phyloP scores from a whole-genome alignment of 2,113 vertebrate species.

The Columbina picui region DNA sequence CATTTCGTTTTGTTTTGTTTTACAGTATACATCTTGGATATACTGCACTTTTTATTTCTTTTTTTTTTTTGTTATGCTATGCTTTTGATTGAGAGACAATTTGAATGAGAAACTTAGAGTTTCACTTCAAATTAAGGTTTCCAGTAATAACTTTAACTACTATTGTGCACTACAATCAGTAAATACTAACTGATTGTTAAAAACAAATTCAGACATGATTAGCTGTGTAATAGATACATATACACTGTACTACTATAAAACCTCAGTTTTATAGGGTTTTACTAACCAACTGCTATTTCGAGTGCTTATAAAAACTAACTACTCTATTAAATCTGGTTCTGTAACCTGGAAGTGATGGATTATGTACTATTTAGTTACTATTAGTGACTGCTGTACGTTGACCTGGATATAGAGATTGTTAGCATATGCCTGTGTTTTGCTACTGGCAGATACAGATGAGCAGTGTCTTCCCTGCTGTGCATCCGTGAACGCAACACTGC shows the following conservation, averaged over 20 bases:
- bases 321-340: neutral
- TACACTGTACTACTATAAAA: conserved; percentile 23
- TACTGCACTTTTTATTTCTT: neutral
- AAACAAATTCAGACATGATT: conserved; percentile 36
- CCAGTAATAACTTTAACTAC: conserved; percentile 4
- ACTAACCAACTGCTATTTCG: conserved; percentile 13
- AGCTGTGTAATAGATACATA: neutral
- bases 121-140: neutral
- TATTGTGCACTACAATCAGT: neutral
- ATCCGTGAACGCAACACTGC: neutral
- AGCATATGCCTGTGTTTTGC: neutral
- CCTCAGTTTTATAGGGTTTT: conserved; percentile 9
- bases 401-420: neutral
- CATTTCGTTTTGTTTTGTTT: neutral
- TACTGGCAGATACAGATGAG: neutral
- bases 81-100: neutral
- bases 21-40: neutral
- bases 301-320: conserved; percentile 31
- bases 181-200: neutral
- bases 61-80: neutral
- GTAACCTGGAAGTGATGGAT: neutral
- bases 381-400: neutral
- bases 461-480: neutral
- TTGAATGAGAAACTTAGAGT: neutral
- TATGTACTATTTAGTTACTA: neutral